Evolutionary conservation across 2,888 invertebrate genomes (phyloP), one percentile per base, ranked within the genome.

Genomic region (Nudaria mundana): DNA sequence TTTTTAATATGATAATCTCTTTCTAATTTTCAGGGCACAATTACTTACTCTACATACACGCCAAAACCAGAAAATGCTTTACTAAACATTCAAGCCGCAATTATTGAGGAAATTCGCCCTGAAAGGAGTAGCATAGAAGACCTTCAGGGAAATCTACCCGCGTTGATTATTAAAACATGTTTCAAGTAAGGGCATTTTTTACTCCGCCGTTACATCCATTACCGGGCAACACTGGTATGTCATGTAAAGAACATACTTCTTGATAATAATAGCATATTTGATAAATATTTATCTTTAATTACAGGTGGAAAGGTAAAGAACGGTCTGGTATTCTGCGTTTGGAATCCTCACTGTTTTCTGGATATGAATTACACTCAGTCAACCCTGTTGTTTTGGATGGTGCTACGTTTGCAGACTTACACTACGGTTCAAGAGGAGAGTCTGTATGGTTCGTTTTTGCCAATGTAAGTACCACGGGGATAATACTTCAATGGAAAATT

Each of bases 391-490:
- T 91, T 4, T 57, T 90, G 2, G 89, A 91, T 45, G 90, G 90
- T 22, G 88, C 89, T n/a, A 90, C 83, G 1, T 89, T 91, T 55
- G 89, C 91, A 5, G 91, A 91, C 54, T 75, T 92, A 47, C 91
- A 91, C 45, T 91, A 91, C 50, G 92, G 91, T 4, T 91, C 90
- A 3, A 81, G 90, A 42, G 90, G 89, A 7, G 92, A 92, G 61
- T 90, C 90, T 6, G 82, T 92, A 6, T 92, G 92, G 92, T 92
- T 92, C 67, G 90, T 91, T 29, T 91, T 92, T 68, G 90, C 91
- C 12, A 92, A 92, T 65, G 91, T 93, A 70, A 89, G 90, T 85
- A 47, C 3, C n/a, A 5, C n/a, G 46, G 3, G 24, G 3, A 7
- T 24, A 2, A 11, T 11, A 24, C 11, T 11, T n/a, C n/a, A n/a